Evolutionary conservation across 2,113 vertebrate genomes (phyloP).

Genomic region (Orcinus orca): DNA sequence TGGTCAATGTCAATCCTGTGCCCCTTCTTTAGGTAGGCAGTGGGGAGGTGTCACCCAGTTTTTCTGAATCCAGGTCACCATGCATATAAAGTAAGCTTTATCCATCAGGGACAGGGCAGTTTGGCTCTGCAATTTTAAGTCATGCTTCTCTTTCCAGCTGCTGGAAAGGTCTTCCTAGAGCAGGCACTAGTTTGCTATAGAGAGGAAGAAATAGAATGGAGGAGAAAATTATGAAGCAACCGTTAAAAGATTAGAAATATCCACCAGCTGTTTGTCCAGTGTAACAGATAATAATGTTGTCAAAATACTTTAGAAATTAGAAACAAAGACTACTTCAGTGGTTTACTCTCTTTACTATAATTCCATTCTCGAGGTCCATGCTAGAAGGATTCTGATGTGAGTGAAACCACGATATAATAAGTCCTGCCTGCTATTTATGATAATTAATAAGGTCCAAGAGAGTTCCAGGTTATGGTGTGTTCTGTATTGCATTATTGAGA

Average conservation of each 20-base stretch:
- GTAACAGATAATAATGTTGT: neutral
- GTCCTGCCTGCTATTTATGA: neutral
- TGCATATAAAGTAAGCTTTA: neutral
- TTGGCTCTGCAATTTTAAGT: neutral
- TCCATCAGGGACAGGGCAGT: neutral
- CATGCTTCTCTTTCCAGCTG: neutral
- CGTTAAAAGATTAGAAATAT: constrained; percentile 1
- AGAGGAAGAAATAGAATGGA: neutral
- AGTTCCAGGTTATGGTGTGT: neutral
- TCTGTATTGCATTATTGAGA: neutral
- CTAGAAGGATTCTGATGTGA: neutral
- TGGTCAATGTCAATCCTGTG: neutral
- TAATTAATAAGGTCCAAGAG: constrained; percentile 12
- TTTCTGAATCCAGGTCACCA: neutral
- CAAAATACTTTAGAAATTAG: constrained; percentile 17
- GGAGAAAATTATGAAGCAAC: neutral
- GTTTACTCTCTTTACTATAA: neutral
- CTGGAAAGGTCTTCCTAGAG: neutral
- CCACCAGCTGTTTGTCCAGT: neutral
- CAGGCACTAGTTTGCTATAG: no score
- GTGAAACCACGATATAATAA: neutral
- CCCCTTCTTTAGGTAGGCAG: neutral
- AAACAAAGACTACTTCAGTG: neutral
- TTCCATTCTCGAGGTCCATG: neutral
- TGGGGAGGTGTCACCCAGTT: neutral